These are phyloP conservation scores for Propithecus deckenii DNA, from an alignment of 2,797 vertebrate genomes.

Conservation along the genomic window DNA sequence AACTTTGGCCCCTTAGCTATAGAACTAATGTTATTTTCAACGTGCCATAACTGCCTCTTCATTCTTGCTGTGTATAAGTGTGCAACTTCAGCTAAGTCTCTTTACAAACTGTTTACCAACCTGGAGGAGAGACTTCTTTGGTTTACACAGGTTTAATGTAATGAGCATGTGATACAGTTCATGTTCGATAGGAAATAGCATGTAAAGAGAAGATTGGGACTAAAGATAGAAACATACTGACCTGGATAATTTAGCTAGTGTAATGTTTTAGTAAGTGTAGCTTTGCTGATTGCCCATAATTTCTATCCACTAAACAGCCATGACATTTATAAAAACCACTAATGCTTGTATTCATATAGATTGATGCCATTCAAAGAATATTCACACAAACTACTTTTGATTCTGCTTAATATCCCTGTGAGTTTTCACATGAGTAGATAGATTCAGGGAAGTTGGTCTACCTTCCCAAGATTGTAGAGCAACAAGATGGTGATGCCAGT, in stretches of 20 bases:
- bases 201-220: not conserved
- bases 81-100: not conserved
- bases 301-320: not conserved
- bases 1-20: not conserved
- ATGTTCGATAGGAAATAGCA: not conserved
- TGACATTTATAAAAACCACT: not conserved
- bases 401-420: not conserved
- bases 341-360: not conserved
- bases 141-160: conserved; percentile 35
- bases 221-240: not conserved
- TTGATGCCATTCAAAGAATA: not conserved
- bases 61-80: not conserved
- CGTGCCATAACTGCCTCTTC: not conserved
- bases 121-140: not conserved
- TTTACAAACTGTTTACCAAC: not conserved
- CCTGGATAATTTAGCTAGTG: not conserved
- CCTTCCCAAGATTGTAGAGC: not conserved
- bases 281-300: not conserved
- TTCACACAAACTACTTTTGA: not conserved
- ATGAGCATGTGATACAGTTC: not conserved
- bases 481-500: not conserved
- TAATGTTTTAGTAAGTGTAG: not conserved
- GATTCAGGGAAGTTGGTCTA: not conserved
- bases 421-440: conserved; percentile 8
- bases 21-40: not conserved